These are phyloP conservation scores for Progne subis DNA, from an alignment of 2,113 vertebrate genomes.

Conservation along the genomic window DNA sequence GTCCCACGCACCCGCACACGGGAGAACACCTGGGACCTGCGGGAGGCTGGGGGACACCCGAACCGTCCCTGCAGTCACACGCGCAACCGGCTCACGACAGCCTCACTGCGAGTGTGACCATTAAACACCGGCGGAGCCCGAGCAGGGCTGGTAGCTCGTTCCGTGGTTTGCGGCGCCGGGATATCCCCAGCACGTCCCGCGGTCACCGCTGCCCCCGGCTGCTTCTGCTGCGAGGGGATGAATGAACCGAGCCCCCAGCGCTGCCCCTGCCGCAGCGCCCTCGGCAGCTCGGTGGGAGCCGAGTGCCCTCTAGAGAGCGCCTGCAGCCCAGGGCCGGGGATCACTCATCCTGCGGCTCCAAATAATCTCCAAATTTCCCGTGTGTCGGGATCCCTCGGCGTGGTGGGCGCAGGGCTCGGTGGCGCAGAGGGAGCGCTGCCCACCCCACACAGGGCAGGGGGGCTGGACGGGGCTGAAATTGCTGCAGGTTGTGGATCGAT, in stretches of 20 bases:
- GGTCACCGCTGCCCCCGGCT: fast-evolving
- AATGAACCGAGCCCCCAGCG: neutral
- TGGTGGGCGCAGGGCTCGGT: fast-evolving
- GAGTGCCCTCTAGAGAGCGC: constrained; percentile 37
- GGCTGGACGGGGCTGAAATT: neutral
- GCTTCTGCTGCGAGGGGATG: neutral
- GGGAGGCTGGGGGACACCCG: neutral
- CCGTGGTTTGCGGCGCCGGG: neutral
- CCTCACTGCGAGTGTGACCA: fast-evolving
- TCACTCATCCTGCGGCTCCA: neutral
- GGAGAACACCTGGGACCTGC: neutral
- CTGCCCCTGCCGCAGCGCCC: neutral
- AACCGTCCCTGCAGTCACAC: too few relatives aligned
- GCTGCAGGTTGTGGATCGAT: neutral
- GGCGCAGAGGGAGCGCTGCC: neutral
- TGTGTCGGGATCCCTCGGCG: fast-evolving
- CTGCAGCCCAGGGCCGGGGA: neutral
- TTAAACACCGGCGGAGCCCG: fast-evolving
- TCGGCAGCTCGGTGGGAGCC: neutral
- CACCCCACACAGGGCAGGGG: neutral
- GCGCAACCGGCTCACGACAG: fast-evolving
- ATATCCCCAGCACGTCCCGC: neutral
- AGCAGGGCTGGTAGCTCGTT: neutral
- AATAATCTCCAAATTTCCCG: fast-evolving
- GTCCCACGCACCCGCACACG: neutral